A percentile compares a stretch with the other conserved stretches of the same genome.
Conservation (phyloP, 2,113 vertebrate genomes). For the Gallinago paraguaiae region DNA sequence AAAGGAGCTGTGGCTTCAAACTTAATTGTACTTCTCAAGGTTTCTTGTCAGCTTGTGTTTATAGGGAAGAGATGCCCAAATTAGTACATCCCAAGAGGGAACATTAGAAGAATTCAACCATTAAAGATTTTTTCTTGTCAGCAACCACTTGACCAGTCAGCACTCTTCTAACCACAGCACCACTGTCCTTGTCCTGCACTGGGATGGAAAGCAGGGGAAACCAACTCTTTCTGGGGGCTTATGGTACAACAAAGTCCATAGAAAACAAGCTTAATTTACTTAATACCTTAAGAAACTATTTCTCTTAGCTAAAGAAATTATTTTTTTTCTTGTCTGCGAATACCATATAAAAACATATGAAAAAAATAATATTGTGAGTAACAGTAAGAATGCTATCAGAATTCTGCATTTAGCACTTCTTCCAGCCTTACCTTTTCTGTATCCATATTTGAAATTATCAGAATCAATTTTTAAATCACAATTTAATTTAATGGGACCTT, state of each 20-base stretch:
- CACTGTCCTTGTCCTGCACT: accelerated
- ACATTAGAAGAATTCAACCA: neutral
- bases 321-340: neutral
- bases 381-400: neutral
- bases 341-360: neutral
- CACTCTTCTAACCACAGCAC: neutral
- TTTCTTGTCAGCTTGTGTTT: neutral
- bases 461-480: neutral
- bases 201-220: neutral
- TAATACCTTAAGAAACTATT: neutral
- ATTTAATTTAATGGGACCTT: neutral
- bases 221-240: neutral
- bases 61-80: neutral
- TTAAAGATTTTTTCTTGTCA: neutral
- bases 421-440: neutral
- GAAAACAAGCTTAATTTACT: neutral
- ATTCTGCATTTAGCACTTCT: neutral
- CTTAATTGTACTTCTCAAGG: neutral
- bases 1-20: neutral
- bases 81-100: neutral
- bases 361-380: neutral
- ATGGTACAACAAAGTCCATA: neutral
- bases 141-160: neutral
- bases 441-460: neutral
- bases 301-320: neutral